These are phyloP conservation scores for Glyptemys insculpta DNA, from an alignment of 2,797 vertebrate genomes.

Conservation along the genomic window DNA sequence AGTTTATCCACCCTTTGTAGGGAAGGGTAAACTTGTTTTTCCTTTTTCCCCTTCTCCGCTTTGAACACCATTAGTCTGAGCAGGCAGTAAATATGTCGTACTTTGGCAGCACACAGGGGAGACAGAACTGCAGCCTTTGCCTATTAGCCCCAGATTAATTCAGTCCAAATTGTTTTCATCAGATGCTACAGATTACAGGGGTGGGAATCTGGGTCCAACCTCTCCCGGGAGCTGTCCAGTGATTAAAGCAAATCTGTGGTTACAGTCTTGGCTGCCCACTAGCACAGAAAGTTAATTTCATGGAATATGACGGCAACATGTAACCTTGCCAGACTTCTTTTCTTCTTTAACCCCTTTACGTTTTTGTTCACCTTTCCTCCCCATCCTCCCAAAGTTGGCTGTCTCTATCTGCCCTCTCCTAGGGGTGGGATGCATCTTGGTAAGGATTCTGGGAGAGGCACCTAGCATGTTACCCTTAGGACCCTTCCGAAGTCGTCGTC, in stretches of 20 bases:
- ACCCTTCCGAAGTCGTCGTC: conserved; percentile 33
- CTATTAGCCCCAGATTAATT: conserved; percentile 76
- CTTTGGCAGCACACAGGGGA: conserved; percentile 70
- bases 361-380: conserved; percentile 23
- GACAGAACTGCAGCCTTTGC: conserved; percentile 50
- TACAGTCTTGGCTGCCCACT: conserved; percentile 71
- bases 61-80: conserved; percentile 67
- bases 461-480: conserved; percentile 14
- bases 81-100: conserved; percentile 71
- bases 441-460: conserved; percentile 39
- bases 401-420: conserved; percentile 57
- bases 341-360: conserved; percentile 35
- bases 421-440: conserved; percentile 44
- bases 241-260: conserved; percentile 79
- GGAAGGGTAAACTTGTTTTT: conserved; percentile 77
- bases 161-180: conserved; percentile 80
- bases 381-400: conserved; percentile 58
- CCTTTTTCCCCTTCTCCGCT: conserved; percentile 51
- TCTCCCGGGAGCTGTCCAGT: conserved; percentile 76
- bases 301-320: conserved; percentile 65
- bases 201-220: conserved; percentile 73
- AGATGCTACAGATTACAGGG: conserved; percentile 75
- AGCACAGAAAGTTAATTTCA: conserved; percentile 74
- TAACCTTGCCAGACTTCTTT: conserved; percentile 48
- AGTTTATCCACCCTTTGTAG: conserved; percentile 59